A percentile compares a stretch with the other conserved stretches of the same genome.
Conservation (phyloP, 2,888 invertebrate species). For the Arrhopalites spinosus region DNA sequence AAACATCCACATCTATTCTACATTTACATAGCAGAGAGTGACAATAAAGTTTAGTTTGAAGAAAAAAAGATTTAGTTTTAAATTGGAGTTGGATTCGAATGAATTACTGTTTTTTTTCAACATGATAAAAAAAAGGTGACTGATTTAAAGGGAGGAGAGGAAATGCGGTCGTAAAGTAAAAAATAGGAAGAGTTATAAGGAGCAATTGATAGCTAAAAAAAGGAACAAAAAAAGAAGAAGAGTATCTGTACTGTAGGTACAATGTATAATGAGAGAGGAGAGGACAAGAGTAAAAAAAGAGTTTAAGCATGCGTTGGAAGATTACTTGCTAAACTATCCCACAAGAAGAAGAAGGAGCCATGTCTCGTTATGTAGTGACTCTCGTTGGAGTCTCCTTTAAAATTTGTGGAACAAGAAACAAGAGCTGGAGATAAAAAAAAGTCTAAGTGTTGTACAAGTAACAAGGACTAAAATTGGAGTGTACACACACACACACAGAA, state of each 20-base stretch:
- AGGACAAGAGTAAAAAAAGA: neutral
- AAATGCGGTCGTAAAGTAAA: slow-evolving; percentile 26
- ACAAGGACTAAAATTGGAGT: too few species aligned
- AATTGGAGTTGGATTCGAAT: slow-evolving; percentile 22
- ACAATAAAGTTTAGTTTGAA: too few species aligned
- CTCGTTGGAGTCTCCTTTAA: neutral
- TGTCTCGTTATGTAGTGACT: neutral
- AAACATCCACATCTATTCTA: too few species aligned
- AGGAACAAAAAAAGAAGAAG: slow-evolving; percentile 4
- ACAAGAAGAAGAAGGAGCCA: neutral
- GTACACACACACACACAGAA: neutral
- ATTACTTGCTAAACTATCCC: too few species aligned
- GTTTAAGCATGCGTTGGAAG: too few species aligned
- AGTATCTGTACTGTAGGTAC: neutral
- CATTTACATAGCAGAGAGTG: neutral
- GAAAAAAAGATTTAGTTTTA: slow-evolving; percentile 19
- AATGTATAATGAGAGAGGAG: neutral
- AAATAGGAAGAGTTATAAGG: too few species aligned
- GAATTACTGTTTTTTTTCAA: slow-evolving; percentile 10
- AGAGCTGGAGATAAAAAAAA: neutral
- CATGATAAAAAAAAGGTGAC: slow-evolving; percentile 14
- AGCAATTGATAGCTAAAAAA: slow-evolving; percentile 21
- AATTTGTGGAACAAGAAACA: neutral
- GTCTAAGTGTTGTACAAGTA: too few species aligned
- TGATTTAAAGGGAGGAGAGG: slow-evolving; percentile 15